Base-by-base conservation (phyloP, 2,797 vertebrate species). In the Fistularia tabacaria region DNA sequence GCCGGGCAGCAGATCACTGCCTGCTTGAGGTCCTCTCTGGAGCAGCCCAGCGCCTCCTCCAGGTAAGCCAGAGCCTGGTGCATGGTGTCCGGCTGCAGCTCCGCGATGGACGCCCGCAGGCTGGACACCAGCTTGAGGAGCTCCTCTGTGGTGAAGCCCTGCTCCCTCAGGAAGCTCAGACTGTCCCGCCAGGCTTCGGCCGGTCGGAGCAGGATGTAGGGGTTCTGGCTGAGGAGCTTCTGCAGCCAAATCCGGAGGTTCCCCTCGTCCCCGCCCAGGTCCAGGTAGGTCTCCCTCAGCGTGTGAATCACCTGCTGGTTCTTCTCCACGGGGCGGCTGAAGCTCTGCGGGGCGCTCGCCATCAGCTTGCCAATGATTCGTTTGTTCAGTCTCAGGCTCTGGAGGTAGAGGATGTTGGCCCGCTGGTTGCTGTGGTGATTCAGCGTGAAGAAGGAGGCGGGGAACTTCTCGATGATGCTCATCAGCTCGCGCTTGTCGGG, bases 221-320 rank as follows among this genome's bases (percentile, higher is more conserved):
- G 94, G 75, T 98, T 94, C 82, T 97, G 96, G 81, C 90, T 96
- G 71, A 99, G 77, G 60, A 97, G 79, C 77, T 99, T 98, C 63
- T 95, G 91, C 49, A 98, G 88, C 95, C 96, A 98, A 54, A 90
- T 82, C 72, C 88, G 95, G 90, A 94, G 88, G 69, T 94, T 97
- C 57, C 84, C 82, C 37, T 92, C 82, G 1, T 89, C 90, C 4
- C 96, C 95, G 0, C 96, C 95, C 10, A 97, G 85, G 50, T 86
- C 85, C 66, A 82, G 84, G 54, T 94, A 99, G 63, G 74, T 90
- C 48, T 84, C 88, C 62, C 92, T 92, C 49, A 99, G 88, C 11
- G 86, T 84, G 62, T 68, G 41, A 47, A 96, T 89, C 77, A 94
- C 70, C 0, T 81, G 54, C 75, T 90, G 74, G 62, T 95, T 98